phyloP scores from a whole-genome alignment of 2,797 vertebrate species.

The Hydrocynus forskahlii region DNA sequence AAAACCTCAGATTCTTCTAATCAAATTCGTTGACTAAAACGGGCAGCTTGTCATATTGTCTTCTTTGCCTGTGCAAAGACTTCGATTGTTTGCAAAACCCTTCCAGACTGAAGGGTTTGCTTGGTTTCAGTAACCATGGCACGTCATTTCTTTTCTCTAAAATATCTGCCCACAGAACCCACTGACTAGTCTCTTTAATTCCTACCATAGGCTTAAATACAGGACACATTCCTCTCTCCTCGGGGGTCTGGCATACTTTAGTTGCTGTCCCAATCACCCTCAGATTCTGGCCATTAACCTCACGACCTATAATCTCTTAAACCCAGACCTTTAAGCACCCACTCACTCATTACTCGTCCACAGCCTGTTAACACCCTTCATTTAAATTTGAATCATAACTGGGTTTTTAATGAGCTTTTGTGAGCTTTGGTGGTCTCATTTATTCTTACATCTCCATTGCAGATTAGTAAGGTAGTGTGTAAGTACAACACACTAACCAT shows the following conservation, averaged over 20 bases:
- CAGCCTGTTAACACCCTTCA: slow-evolving; percentile 21
- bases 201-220: slow-evolving; percentile 62
- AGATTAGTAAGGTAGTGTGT: slow-evolving; percentile 10
- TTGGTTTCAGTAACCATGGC: slow-evolving; percentile 34
- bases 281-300: slow-evolving; percentile 79
- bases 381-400: slow-evolving; percentile 28
- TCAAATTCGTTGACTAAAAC: not conserved
- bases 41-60: not conserved
- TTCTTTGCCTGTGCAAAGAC: slow-evolving; percentile 38
- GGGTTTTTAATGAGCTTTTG: slow-evolving; percentile 30
- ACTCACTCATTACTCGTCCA: not conserved
- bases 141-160: slow-evolving; percentile 50
- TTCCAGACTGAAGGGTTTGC: not conserved
- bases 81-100: not conserved
- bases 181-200: slow-evolving; percentile 71
- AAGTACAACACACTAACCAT: slow-evolving; percentile 4
- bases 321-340: slow-evolving; percentile 5
- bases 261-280: slow-evolving; percentile 73
- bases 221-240: slow-evolving; percentile 64
- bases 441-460: slow-evolving; percentile 6
- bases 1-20: too few relatives aligned
- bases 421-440: slow-evolving; percentile 2
- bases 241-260: slow-evolving; percentile 71
- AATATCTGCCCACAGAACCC: slow-evolving; percentile 55
- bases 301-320: slow-evolving; percentile 76